Evolutionary conservation across 2,113 vertebrate species (phyloP).

Genomic region (Anseranas semipalmata): DNA sequence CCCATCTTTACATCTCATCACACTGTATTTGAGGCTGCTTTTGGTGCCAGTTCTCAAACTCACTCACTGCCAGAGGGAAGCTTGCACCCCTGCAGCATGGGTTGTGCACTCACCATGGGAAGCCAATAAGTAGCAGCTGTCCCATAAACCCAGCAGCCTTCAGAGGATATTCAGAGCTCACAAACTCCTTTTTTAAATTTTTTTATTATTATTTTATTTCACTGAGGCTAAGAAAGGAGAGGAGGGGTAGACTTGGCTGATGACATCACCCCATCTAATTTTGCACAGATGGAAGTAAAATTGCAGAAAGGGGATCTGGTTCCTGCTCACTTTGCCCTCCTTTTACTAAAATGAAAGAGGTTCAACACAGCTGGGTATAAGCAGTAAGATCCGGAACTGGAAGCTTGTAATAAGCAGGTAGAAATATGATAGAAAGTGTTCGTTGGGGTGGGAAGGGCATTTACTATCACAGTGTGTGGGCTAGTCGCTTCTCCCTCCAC

Average conservation of each 20-base stretch:
- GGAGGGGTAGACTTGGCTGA: neutral
- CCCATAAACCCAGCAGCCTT: neutral
- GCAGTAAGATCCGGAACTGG: neutral
- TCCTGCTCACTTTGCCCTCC: neutral
- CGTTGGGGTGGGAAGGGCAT: neutral
- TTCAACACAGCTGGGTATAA: neutral
- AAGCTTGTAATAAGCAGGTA: neutral
- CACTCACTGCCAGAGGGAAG: slow-evolving; percentile 8
- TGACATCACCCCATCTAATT: neutral
- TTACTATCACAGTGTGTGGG: neutral
- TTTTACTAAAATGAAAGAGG: neutral
- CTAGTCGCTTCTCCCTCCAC: neutral
- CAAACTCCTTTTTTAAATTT: neutral
- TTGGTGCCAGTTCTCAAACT: neutral
- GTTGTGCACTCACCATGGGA: neutral
- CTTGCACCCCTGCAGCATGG: neutral
- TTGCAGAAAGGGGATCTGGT: neutral
- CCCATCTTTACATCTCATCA: neutral
- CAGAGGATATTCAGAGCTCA: neutral
- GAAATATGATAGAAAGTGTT: neutral
- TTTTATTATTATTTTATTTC: neutral
- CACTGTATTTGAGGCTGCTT: neutral
- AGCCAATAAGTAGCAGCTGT: slow-evolving; percentile 3
- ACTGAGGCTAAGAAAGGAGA: neutral
- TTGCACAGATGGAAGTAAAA: neutral